Percentiles rank a stretch among this genome's conserved stretches.
Conservation (phyloP, 2,888 invertebrate genomes). For the Anagyrus pseudococci region DNA sequence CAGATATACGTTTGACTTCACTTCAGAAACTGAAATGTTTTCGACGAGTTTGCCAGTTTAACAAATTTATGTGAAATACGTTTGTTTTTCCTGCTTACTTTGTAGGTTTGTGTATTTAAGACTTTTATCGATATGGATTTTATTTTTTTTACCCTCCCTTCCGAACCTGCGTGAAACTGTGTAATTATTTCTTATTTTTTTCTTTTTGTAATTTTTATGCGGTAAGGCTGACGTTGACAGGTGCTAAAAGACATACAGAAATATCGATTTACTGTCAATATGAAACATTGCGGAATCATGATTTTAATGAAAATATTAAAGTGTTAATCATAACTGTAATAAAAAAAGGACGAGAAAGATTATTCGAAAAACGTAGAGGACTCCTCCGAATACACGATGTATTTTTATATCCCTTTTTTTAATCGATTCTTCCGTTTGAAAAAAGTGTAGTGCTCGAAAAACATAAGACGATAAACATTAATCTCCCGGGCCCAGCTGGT, state of each 20-base stretch:
- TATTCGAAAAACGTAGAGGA: slow-evolving; percentile 3
- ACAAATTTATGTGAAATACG: too few relatives aligned
- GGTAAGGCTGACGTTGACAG: slow-evolving; percentile 55
- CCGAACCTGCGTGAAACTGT: too few relatives aligned
- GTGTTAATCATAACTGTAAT: too few relatives aligned
- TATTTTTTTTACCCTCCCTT: too few relatives aligned
- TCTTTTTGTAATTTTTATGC: slow-evolving; percentile 42
- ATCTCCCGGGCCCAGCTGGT: slow-evolving; percentile 37
- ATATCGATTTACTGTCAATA: slow-evolving; percentile 20
- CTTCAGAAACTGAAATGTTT: too few relatives aligned
- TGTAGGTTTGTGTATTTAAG: too few relatives aligned
- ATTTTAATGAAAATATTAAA: slow-evolving; percentile 15
- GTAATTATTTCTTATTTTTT: slow-evolving; percentile 2
- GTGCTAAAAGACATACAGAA: slow-evolving; percentile 49
- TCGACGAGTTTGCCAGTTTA: too few relatives aligned
- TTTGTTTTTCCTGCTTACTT: too few relatives aligned
- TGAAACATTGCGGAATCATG: slow-evolving; percentile 13
- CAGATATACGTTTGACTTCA: too few relatives aligned
- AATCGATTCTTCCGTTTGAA: slow-evolving; percentile 40
- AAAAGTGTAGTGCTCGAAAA: slow-evolving; percentile 24
- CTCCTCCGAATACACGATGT: slow-evolving; percentile 31
- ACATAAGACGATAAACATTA: slow-evolving; percentile 17
- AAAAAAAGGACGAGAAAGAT: slow-evolving; percentile 24
- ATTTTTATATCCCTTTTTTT: slow-evolving; percentile 43
- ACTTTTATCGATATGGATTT: too few relatives aligned